phyloP scores from a whole-genome alignment of 2,113 vertebrate genomes.

The Camarhynchus parvulus region DNA sequence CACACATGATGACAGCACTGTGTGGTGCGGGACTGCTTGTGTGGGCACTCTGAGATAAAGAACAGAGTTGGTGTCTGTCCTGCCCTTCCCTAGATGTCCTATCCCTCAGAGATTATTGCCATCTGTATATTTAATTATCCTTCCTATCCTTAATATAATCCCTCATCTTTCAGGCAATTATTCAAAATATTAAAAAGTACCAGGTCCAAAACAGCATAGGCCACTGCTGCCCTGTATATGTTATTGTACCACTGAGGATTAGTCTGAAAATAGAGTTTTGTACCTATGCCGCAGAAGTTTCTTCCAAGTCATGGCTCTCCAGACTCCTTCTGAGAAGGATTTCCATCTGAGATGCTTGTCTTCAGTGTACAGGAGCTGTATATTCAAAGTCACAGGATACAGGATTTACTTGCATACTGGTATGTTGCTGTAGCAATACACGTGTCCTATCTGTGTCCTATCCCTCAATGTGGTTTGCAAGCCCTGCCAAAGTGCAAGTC shows the following conservation, averaged over 20 bases:
- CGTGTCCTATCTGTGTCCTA: accelerated
- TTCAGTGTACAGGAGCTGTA: background rate
- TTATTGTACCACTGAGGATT: background rate
- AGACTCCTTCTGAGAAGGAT: background rate
- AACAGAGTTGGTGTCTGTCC: background rate
- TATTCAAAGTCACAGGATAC: background rate
- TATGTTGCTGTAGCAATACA: background rate
- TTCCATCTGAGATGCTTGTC: background rate
- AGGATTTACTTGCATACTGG: background rate
- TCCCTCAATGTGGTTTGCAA: background rate
- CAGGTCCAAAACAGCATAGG: background rate
- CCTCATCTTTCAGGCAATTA: background rate
- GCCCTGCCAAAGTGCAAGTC: background rate
- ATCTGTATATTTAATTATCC: background rate
- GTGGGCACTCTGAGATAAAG: background rate
- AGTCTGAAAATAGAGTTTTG: background rate
- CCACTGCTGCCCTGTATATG: background rate
- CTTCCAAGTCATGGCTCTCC: background rate
- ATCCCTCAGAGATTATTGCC: background rate
- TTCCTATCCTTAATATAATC: background rate
- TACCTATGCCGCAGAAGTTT: background rate
- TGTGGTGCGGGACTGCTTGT: background rate
- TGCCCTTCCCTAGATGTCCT: background rate
- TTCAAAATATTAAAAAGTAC: background rate
- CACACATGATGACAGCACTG: accelerated